Evolutionary conservation across 2,888 invertebrate genomes (phyloP).

Genomic region (Nebria brevicollis): DNA sequence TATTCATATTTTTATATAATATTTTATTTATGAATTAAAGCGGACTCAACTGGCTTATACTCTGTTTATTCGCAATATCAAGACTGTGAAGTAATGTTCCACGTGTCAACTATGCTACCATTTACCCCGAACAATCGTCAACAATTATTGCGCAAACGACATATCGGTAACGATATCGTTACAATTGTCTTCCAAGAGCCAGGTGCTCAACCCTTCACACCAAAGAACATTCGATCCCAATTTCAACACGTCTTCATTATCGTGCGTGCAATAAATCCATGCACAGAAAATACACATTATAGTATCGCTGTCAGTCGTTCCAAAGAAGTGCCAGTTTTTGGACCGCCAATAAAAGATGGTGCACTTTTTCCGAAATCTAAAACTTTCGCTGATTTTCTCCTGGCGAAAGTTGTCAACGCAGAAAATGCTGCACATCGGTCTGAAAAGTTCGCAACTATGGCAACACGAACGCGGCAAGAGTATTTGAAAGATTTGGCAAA

Average conservation of each 20-base stretch:
- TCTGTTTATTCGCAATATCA: slow-evolving; percentile 93
- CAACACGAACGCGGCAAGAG: slow-evolving; percentile 93
- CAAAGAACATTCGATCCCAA: slow-evolving; percentile 93
- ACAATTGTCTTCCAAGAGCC: slow-evolving; percentile 95
- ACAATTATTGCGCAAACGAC: slow-evolving; percentile 92
- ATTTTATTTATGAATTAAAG: slow-evolving; percentile 59
- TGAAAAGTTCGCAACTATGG: slow-evolving; percentile 97
- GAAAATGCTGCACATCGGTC: slow-evolving; percentile 97
- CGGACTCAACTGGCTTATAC: slow-evolving; percentile 93
- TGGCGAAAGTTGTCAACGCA: slow-evolving; percentile 96
- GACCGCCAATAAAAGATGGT: slow-evolving; percentile 91
- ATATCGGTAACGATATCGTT: slow-evolving; percentile 98
- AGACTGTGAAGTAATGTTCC: slow-evolving; percentile 96
- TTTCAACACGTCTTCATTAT: slow-evolving; percentile 98
- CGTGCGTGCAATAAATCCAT: slow-evolving; percentile 88
- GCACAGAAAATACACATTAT: slow-evolving; percentile 91
- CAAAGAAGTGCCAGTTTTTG: slow-evolving; percentile 95
- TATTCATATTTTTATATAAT: not conserved
- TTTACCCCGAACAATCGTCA: slow-evolving; percentile 96
- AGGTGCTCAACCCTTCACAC: slow-evolving; percentile 91
- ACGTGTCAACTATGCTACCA: slow-evolving; percentile 96
- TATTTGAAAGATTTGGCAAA: slow-evolving; percentile 92
- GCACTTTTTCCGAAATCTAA: slow-evolving; percentile 89
- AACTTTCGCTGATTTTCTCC: slow-evolving; percentile 92
- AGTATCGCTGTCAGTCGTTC: slow-evolving; percentile 81